Evolutionary conservation across 2,113 vertebrate species (phyloP).

Genomic region (Odontesthes bonariensis): DNA sequence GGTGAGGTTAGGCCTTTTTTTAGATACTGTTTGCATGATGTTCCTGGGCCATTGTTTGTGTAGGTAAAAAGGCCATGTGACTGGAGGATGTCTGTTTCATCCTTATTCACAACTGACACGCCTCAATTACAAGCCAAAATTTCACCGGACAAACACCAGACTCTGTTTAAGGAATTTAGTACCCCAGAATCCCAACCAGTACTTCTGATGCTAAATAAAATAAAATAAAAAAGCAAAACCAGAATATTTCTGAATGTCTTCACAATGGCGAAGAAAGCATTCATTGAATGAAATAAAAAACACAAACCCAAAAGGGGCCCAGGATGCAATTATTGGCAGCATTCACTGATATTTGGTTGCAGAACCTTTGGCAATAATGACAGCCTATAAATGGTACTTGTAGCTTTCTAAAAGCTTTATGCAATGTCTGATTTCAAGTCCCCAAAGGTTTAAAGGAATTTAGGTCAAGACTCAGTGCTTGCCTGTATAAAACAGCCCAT

Average conservation of each 20-base stretch:
- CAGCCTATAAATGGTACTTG: neutral
- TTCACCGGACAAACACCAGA: neutral
- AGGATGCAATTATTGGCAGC: neutral
- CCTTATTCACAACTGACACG: neutral
- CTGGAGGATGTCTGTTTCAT: conserved; percentile 12
- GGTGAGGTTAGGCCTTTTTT: conserved; percentile 50
- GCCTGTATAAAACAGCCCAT: neutral
- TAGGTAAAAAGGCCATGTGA: conserved; percentile 32
- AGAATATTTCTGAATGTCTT: too few relatives aligned
- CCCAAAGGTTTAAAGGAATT: neutral
- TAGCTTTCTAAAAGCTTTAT: too few relatives aligned
- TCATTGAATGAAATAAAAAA: too few relatives aligned
- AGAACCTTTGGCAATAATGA: neutral
- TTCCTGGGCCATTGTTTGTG: neutral
- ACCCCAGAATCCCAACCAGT: neutral
- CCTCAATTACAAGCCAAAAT: neutral
- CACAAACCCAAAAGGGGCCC: neutral
- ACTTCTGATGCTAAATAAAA: too few relatives aligned
- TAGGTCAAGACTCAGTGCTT: neutral
- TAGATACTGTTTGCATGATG: conserved; percentile 42
- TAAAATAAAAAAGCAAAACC: too few relatives aligned
- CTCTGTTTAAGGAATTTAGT: neutral
- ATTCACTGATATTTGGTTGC: too few relatives aligned
- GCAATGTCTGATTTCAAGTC: neutral
- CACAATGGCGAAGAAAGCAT: too few relatives aligned